Conservation (phyloP, 2,888 invertebrate genomes). For the Hyalella azteca region DNA sequence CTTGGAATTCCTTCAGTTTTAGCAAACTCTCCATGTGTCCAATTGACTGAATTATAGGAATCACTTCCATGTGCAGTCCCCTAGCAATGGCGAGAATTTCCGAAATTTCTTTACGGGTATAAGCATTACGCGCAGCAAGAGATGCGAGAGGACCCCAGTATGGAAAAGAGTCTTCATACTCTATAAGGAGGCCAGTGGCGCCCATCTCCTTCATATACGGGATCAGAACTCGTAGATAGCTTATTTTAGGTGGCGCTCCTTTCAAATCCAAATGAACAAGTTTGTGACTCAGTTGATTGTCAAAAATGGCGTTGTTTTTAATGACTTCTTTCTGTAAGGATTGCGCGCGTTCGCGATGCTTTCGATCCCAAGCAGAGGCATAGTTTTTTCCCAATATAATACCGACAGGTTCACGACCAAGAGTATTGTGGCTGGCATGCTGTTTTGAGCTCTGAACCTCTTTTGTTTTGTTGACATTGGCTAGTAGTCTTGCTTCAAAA, state of each 20-base stretch:
- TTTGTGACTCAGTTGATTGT: constrained; percentile 64
- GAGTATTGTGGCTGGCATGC: background rate
- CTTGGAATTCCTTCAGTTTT: constrained; percentile 73
- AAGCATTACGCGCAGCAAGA: constrained; percentile 63
- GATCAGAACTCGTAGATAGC: constrained; percentile 61
- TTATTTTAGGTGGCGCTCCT: constrained; percentile 66
- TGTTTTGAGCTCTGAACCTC: background rate
- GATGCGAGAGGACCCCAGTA: constrained; percentile 65
- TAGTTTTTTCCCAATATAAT: constrained; percentile 49
- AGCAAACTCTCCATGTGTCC: constrained; percentile 73
- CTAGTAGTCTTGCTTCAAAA: background rate
- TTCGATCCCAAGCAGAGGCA: constrained; percentile 5
- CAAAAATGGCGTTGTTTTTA: constrained; percentile 41
- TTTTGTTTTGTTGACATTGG: background rate
- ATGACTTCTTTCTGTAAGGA: constrained; percentile 24
- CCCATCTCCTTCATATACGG: constrained; percentile 59
- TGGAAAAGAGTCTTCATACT: constrained; percentile 72
- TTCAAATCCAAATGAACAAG: constrained; percentile 67
- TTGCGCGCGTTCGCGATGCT: background rate
- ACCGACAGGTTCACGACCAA: constrained; percentile 47
- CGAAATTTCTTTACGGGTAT: constrained; percentile 61
- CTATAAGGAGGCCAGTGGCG: constrained; percentile 68
- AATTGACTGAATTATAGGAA: constrained; percentile 67
- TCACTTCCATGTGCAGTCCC: constrained; percentile 66
- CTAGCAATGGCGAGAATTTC: constrained; percentile 62